A percentile compares a stretch with the other conserved stretches of the same genome.
Conservation (phyloP, 2,888 invertebrate species). For the Anticlea derivata region DNA sequence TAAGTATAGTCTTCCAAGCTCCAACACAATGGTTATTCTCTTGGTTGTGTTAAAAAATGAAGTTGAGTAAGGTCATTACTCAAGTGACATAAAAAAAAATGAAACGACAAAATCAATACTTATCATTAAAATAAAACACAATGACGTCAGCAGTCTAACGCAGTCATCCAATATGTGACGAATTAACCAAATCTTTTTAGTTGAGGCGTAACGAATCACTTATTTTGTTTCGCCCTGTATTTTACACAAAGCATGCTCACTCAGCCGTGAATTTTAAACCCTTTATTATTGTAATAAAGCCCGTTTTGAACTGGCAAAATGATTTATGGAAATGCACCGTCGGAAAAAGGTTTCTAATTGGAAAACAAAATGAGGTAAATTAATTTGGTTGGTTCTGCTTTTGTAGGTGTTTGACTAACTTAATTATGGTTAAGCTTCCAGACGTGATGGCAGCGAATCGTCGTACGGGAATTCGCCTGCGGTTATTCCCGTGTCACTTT, state of each 20-base stretch:
- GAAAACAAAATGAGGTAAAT: conserved; percentile 38
- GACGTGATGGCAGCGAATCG: not conserved
- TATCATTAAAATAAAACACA: too few species aligned
- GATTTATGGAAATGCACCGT: conserved; percentile 30
- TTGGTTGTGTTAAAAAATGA: too few species aligned
- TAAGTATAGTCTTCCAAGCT: too few species aligned
- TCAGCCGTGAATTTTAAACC: conserved; percentile 29
- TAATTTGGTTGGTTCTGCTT: conserved; percentile 36
- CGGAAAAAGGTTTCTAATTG: conserved; percentile 37
- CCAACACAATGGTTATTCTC: too few species aligned
- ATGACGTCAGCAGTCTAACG: too few species aligned
- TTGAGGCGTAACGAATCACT: conserved; percentile 4
- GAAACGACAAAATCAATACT: too few species aligned
- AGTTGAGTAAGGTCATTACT: too few species aligned
- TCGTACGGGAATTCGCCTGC: too few species aligned
- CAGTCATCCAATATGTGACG: too few species aligned
- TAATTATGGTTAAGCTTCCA: conserved; percentile 21
- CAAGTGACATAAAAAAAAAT: too few species aligned
- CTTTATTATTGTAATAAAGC: conserved; percentile 31
- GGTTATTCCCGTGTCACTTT: too few species aligned
- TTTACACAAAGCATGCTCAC: conserved; percentile 27
- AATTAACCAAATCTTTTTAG: too few species aligned
- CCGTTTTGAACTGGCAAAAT: conserved; percentile 28
- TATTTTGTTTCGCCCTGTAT: conserved; percentile 10
- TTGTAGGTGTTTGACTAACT: conserved; percentile 32